phyloP scores from a whole-genome alignment of 1,140 invertebrate genomes.

The Bombus polaris region DNA sequence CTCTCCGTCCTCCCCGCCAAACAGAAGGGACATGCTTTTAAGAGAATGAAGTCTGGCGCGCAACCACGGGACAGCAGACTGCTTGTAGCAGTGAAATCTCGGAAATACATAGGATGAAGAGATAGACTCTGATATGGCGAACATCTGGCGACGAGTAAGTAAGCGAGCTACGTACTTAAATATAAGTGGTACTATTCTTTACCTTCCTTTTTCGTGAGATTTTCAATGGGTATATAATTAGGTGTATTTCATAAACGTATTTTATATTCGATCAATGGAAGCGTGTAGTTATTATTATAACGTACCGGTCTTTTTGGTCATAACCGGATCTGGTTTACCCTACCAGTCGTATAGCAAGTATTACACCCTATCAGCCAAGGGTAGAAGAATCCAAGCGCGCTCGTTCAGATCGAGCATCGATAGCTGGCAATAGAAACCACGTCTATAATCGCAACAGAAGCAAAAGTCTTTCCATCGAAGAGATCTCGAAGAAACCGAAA shows the following conservation, averaged over 20 bases:
- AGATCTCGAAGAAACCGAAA: neutral
- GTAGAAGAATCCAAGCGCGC: neutral
- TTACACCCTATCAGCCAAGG: neutral
- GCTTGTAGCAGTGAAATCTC: neutral
- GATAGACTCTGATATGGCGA: neutral
- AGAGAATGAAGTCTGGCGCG: neutral
- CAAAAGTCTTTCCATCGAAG: neutral
- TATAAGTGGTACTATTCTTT: neutral
- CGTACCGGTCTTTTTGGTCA: neutral
- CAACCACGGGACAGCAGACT: neutral
- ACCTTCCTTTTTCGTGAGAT: neutral
- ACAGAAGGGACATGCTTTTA: slow-evolving; percentile 25
- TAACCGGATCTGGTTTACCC: neutral
- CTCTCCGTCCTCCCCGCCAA: neutral
- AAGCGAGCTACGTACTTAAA: neutral
- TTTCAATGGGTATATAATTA: too few relatives aligned
- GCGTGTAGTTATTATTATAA: too few relatives aligned
- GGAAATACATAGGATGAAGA: neutral
- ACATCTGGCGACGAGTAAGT: neutral
- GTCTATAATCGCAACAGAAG: neutral
- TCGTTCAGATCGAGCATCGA: neutral
- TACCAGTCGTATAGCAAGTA: neutral
- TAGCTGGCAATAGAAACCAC: neutral
- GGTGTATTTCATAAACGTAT: neutral
- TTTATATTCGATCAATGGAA: neutral